Evolutionary conservation across 2,797 vertebrate genomes (phyloP).

Genomic region (Poliocrania exsul): DNA sequence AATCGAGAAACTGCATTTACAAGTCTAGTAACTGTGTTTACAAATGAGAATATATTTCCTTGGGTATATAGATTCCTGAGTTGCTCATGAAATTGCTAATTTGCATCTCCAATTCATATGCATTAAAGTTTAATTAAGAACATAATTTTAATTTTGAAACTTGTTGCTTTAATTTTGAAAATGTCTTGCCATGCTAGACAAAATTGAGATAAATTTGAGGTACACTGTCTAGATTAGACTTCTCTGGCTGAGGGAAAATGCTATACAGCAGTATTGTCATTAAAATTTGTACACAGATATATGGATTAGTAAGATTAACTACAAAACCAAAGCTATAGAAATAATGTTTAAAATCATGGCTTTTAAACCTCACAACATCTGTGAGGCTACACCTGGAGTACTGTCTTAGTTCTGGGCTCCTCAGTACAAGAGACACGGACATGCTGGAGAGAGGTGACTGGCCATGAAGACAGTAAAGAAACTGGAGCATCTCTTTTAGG

Average conservation of each 20-base stretch:
- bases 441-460: accelerated
- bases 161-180: neutral
- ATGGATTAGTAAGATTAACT: neutral
- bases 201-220: neutral
- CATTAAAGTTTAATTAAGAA: neutral
- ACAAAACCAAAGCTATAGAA: neutral
- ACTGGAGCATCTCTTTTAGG: neutral
- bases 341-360: neutral
- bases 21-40: neutral
- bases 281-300: neutral
- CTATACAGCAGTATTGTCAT: neutral
- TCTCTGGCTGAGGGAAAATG: neutral
- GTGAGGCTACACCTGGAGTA: neutral
- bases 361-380: neutral
- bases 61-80: neutral
- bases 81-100: neutral
- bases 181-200: neutral
- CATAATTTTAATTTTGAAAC: neutral
- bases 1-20: neutral
- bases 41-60: neutral
- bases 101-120: neutral
- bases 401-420: neutral
- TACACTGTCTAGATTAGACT: neutral
- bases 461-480: neutral
- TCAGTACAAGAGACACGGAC: neutral